A percentile compares a stretch with the other conserved stretches of the same genome.
phyloP scores from a whole-genome alignment of 2,113 vertebrate genomes.

The Jacana jacana region DNA sequence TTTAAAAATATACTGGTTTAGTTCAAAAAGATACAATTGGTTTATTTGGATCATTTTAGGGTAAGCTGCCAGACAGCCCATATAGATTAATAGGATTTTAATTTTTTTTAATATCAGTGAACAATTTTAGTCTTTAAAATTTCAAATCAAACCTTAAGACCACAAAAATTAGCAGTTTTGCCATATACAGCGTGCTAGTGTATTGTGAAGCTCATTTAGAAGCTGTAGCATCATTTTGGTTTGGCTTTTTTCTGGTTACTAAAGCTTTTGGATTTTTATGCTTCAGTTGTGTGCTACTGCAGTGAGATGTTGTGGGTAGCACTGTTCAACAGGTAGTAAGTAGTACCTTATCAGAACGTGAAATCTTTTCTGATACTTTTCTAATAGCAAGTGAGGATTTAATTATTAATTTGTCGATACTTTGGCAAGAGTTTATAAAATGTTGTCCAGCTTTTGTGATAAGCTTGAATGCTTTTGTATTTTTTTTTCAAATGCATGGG shows the following conservation, averaged over 20 bases:
- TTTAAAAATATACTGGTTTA: neutral
- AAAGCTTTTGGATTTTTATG: neutral
- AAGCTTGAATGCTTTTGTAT: too few relatives aligned
- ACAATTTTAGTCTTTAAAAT: neutral
- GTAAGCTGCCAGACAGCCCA: neutral
- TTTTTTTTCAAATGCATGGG: too few relatives aligned
- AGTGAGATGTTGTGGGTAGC: neutral
- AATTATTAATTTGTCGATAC: neutral
- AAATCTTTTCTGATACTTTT: neutral
- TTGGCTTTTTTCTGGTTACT: neutral
- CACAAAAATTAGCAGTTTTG: neutral
- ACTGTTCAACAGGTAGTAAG: too few relatives aligned
- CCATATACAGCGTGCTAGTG: neutral
- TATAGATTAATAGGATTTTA: neutral
- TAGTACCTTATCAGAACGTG: neutral
- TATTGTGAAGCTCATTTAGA: neutral
- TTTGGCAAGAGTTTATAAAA: neutral
- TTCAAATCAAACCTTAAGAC: neutral
- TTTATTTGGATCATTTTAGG: neutral
- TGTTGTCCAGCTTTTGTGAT: too few relatives aligned
- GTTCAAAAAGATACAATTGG: neutral
- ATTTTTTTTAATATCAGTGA: neutral
- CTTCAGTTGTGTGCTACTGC: neutral
- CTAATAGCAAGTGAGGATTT: neutral
- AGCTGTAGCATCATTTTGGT: neutral